Evolutionary conservation across 1,140 invertebrate species (phyloP).

Genomic region (Pissodes strobi): DNA sequence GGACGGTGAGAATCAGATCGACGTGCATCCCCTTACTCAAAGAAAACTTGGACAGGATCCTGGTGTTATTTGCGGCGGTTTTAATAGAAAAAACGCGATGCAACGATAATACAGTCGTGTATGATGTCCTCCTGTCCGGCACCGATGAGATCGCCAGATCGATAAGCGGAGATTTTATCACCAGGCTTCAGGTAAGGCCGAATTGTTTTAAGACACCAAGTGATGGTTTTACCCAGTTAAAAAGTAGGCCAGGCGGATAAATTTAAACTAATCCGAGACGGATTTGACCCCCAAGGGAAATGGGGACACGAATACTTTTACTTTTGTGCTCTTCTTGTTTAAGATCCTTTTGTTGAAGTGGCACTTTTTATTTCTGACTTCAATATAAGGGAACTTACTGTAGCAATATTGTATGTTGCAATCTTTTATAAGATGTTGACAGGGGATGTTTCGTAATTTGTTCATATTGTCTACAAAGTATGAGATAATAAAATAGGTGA

Average conservation of each 20-base stretch:
- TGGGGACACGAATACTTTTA: conserved; percentile 41
- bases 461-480: too few species aligned
- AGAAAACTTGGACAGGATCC: conserved; percentile 51
- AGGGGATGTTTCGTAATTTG: too few species aligned
- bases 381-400: too few species aligned
- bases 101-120: conserved; percentile 41
- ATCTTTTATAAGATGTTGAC: too few species aligned
- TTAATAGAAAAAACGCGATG: conserved; percentile 46
- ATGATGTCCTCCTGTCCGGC: conserved; percentile 46
- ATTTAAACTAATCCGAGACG: conserved; percentile 40
- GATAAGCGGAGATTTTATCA: conserved; percentile 50
- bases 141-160: conserved; percentile 43
- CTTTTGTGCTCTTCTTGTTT: conserved; percentile 36
- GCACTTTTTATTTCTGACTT: too few species aligned
- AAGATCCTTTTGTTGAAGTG: conserved; percentile 16
- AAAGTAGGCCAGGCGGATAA: conserved; percentile 41
- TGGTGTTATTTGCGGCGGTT: conserved; percentile 52
- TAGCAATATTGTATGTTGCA: too few species aligned
- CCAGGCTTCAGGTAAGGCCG: conserved; percentile 52
- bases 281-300: conserved; percentile 43
- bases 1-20: conserved; percentile 50
- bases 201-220: conserved; percentile 17
- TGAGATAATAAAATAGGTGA: too few species aligned
- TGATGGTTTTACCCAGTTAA: conserved; percentile 28
- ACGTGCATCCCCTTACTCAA: conserved; percentile 49